Conservation (phyloP, 2,888 invertebrate species). For the Phortica okadai region DNA sequence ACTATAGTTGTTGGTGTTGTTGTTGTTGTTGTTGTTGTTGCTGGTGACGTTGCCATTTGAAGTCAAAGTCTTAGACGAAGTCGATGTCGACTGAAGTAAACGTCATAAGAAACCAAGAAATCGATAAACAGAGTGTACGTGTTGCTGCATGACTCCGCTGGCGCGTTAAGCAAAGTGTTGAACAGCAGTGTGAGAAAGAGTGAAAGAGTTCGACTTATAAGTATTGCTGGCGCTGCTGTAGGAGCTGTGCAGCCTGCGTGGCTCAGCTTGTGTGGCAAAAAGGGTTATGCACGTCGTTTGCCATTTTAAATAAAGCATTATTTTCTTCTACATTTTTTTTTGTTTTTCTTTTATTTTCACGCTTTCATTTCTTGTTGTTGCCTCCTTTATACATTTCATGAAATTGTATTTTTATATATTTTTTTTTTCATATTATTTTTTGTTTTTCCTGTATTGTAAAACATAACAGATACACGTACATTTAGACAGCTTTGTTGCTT, state of each 20-base stretch:
- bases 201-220: no score
- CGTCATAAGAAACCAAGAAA: slow-evolving; percentile 14
- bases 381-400: background rate
- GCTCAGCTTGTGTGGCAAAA: background rate
- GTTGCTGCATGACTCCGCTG: slow-evolving; percentile 15
- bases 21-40: slow-evolving; percentile 26
- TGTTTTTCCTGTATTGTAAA: slow-evolving; percentile 55
- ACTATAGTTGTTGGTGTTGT: slow-evolving; percentile 18
- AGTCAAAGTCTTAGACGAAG: background rate
- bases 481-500: slow-evolving; percentile 43
- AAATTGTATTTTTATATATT: background rate
- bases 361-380: background rate
- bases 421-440: slow-evolving; percentile 20
- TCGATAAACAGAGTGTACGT: slow-evolving; percentile 23
- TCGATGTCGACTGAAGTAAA: background rate
- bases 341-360: background rate
- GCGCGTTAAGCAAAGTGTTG: background rate
- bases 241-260: background rate
- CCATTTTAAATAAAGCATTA: slow-evolving; percentile 19
- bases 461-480: slow-evolving; percentile 50
- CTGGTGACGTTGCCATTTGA: background rate
- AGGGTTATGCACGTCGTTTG: slow-evolving; percentile 9
- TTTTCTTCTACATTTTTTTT: background rate
- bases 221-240: background rate
- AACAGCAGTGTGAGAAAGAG: background rate